Evolutionary conservation across 2,113 vertebrate species (phyloP).

Genomic region (Murina feae): DNA sequence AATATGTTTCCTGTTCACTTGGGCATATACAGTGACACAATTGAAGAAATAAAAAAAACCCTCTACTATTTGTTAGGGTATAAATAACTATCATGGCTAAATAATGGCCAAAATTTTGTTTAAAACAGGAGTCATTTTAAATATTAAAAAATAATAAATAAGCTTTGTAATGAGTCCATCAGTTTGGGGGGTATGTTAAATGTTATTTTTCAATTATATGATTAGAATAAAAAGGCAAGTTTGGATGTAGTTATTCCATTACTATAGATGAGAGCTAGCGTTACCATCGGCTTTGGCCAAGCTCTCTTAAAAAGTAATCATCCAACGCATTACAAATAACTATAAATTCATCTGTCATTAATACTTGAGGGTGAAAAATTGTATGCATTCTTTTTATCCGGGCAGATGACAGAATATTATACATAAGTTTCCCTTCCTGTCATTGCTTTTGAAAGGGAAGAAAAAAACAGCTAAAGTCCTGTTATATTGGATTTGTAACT

Average conservation of each 20-base stretch:
- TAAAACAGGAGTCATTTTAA: conserved; percentile 23
- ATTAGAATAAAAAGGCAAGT: conserved; percentile 72
- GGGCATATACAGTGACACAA: conserved; percentile 41
- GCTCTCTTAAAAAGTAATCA: conserved; percentile 63
- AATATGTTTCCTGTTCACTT: conserved; percentile 48
- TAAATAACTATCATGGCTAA: conserved; percentile 61
- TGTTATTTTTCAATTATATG: conserved; percentile 73
- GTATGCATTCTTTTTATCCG: conserved; percentile 61
- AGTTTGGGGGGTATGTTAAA: conserved; percentile 65
- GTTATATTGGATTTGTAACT: conserved; percentile 49
- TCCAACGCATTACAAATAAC: conserved; percentile 74
- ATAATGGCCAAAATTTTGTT: conserved; percentile 67
- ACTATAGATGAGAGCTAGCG: conserved; percentile 67
- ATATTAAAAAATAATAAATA: neutral
- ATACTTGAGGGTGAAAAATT: conserved; percentile 64
- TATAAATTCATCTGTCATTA: conserved; percentile 69
- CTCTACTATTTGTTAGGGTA: conserved; percentile 53
- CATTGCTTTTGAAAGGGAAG: conserved; percentile 57
- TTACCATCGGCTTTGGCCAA: conserved; percentile 48
- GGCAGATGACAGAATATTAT: conserved; percentile 57
- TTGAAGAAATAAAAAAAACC: conserved; percentile 54
- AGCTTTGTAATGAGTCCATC: conserved; percentile 58
- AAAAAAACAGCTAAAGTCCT: conserved; percentile 39
- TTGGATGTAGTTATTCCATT: conserved; percentile 68
- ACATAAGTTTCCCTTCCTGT: conserved; percentile 57